A percentile compares a stretch with the other conserved stretches of the same genome.
phyloP scores from a whole-genome alignment of 2,113 vertebrate species.

The Hypanus sabinus region DNA sequence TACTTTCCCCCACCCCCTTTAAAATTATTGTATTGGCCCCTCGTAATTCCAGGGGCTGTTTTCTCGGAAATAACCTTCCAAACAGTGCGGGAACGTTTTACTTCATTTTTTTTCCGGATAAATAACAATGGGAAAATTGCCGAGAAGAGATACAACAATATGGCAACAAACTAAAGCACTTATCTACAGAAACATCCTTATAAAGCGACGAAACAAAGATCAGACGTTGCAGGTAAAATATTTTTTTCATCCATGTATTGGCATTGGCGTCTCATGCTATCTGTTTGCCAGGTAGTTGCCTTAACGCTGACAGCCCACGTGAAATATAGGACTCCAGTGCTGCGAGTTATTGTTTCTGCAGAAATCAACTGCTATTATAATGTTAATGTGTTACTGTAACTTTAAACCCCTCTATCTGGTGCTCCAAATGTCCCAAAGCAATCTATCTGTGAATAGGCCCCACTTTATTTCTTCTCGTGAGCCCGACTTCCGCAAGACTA shows the following conservation, averaged over 20 bases:
- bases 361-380: not conserved
- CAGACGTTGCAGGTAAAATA: conserved; percentile 67
- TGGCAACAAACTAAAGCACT: conserved; percentile 68
- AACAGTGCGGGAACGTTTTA: not conserved
- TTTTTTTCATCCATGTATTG: not conserved
- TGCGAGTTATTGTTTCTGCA: not conserved
- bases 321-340: not conserved
- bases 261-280: not conserved
- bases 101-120: not conserved
- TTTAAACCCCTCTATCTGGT: not conserved
- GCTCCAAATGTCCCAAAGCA: not conserved
- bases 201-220: conserved; percentile 74
- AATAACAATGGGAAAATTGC: not conserved
- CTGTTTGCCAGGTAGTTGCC: not conserved
- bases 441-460: not conserved
- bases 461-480: not conserved
- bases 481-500: not conserved
- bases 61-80: not conserved
- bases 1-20: too few species aligned
- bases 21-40: too few species aligned
- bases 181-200: conserved; percentile 75
- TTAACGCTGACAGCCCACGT: not conserved
- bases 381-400: not conserved
- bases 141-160: conserved; percentile 55
- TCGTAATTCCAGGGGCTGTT: too few species aligned